A percentile compares a stretch with the other conserved stretches of the same genome.
These are phyloP conservation scores for Typhlomys cinereus DNA, from an alignment of 2,113 vertebrate species.

Conservation along the genomic window DNA sequence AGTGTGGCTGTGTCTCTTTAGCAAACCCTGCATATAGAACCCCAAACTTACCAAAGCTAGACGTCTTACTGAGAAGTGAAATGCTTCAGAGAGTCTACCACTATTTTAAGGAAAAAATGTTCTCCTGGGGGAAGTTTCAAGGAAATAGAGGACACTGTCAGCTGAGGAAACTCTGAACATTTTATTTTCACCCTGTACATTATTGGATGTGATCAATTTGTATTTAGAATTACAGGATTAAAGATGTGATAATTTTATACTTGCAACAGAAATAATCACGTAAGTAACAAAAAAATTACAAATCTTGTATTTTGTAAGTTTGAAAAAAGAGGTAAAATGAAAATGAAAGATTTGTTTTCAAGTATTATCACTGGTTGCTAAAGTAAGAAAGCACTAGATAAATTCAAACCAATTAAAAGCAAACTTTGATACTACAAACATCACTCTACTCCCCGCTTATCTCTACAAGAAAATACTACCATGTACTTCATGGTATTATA, in stretches of 20 bases:
- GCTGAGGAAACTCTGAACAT: not conserved
- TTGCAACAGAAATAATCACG: too few relatives aligned
- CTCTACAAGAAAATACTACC: not conserved
- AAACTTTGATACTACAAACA: not conserved
- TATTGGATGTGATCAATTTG: not conserved
- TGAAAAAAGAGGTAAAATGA: not conserved
- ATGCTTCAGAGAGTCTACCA: not conserved
- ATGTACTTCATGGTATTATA: not conserved
- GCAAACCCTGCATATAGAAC: not conserved
- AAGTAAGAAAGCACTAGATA: not conserved
- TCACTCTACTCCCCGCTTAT: accelerated
- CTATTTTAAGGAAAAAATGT: too few relatives aligned
- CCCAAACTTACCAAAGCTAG: not conserved
- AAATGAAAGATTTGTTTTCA: constrained; percentile 37
- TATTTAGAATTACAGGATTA: not conserved
- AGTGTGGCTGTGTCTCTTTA: not conserved
- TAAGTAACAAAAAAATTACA: not conserved
- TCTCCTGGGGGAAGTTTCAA: not conserved
- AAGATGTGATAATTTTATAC: too few relatives aligned
- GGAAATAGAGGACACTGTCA: not conserved
- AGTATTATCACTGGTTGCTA: not conserved
- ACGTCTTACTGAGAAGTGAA: not conserved
- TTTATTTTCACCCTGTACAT: not conserved
- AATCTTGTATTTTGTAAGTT: not conserved
- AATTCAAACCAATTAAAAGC: not conserved